Percentiles rank a stretch among this genome's conserved stretches.
phyloP scores from a whole-genome alignment of 2,888 invertebrate genomes.

The Macaria notata region DNA sequence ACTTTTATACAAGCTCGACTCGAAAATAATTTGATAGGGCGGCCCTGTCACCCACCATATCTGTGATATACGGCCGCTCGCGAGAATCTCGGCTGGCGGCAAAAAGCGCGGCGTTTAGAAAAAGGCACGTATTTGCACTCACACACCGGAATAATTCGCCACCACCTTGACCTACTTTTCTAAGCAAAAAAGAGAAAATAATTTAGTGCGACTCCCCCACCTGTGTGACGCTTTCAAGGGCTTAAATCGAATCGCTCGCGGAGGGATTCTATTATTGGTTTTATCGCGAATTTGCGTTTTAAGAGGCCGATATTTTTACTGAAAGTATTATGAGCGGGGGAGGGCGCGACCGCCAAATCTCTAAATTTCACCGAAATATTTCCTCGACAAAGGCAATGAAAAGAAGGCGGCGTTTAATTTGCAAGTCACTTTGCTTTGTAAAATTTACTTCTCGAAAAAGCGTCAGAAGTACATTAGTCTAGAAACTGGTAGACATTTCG shows the following conservation, averaged over 20 bases:
- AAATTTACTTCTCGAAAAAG: conserved; percentile 19
- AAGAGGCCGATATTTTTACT: conserved; percentile 11
- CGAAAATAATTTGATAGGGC: conserved; percentile 7
- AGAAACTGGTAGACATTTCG: conserved; percentile 11
- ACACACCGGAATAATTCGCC: conserved; percentile 59
- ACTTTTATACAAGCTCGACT: conserved; percentile 1
- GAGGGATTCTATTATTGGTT: conserved; percentile 43
- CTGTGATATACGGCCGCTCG: conserved; percentile 14
- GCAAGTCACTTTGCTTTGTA: conserved; percentile 15
- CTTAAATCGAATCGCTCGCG: conserved; percentile 35
- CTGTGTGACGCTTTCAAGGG: conserved; percentile 33
- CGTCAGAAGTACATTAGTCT: conserved; percentile 11
- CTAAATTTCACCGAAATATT: conserved; percentile 5
- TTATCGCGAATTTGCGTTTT: conserved; percentile 23
- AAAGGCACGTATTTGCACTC: conserved; percentile 61
- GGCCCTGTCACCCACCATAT: conserved; percentile 10
- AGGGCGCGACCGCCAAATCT: background rate
- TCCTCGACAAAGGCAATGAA: background rate
- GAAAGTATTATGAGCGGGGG: conserved; percentile 29
- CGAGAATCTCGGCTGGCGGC: conserved; percentile 39
- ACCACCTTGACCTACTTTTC: conserved; percentile 62
- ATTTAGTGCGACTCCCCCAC: conserved; percentile 44
- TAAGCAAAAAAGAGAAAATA: conserved; percentile 43
- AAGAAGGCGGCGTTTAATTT: conserved; percentile 5
- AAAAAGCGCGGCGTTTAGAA: conserved; percentile 54